A percentile compares a stretch with the other conserved stretches of the same genome.
phyloP scores from a whole-genome alignment of 1,140 invertebrate species.

The Caenorhabditis elegans region WBcel235 BX284606.5:5493501-5494000 shows the following conservation, averaged over 20 bases:
- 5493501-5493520: conserved; percentile 4
- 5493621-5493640: neutral
- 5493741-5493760: conserved; percentile 34
- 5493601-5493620: conserved; percentile 15
- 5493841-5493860: conserved; percentile 51
- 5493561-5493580: conserved; percentile 26
- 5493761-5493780: conserved; percentile 66
- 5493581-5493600: conserved; percentile 35
- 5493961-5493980: conserved; percentile 58
- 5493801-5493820: conserved; percentile 63
- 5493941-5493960: neutral
- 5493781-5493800: conserved; percentile 66
- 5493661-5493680: neutral
- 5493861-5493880: conserved; percentile 66
- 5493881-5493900: conserved; percentile 63
- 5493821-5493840: conserved; percentile 61
- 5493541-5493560: neutral
- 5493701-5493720: neutral
- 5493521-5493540: conserved; percentile 29
- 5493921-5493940: neutral
- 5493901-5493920: conserved; percentile 61
- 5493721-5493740: neutral
- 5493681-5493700: neutral
- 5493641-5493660: conserved; percentile 19
- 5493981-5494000: conserved; percentile 58